Base-by-base conservation (phyloP, 2,797 vertebrate species). In the Rhinophrynus dorsalis region DNA sequence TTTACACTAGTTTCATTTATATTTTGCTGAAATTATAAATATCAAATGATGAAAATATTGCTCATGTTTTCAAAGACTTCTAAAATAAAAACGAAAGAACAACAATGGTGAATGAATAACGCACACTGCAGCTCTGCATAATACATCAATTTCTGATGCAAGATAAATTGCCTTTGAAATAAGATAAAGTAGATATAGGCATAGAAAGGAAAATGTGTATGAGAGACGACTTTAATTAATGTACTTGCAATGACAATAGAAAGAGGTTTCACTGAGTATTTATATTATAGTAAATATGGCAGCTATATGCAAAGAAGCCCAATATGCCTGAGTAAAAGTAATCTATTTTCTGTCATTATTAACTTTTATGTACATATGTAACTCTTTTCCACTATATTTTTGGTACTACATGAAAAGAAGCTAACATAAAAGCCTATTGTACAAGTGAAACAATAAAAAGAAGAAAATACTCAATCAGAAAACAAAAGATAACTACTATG, bases 201-300 rank as follows among this genome's bases (percentile, higher is more conserved):
- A 37, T 13, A 59, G 24, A 59, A 29, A 18, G 50, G 18, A 29
- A 58, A 58, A 58, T 56, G 10, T 67, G 52, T 38, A 38, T 67
- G 65, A 58, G 44, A 40, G 33, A 68, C 60, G 35, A 35, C 51
- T 51, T 50, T 68, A 68, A 52, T n/a, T 68, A 68, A 68, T 51
- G 27, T 61, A 35, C 61, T 68, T 60, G 35, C 56, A 18, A 40
- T 60, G 56, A 60, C 56, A 60, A 68, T 40, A 60, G 35, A 50
- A 60, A 23, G 35, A 60, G 26, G 23, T 26, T 61, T 52, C 67
- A 60, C 15, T 40, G 26, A 60, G 52, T 33, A 68, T 68, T 52
- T 68, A 60, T 60, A 59, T 30, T 60, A 60, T 56, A 68, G 56
- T 40, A 42, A 61, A 68, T 24, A 60, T 68, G 47, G 27, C 62